Percentiles rank a stretch among this genome's conserved stretches.
Evolutionary conservation across 2,888 invertebrate genomes (phyloP).

Genomic region (Crepidodera aurea): DNA sequence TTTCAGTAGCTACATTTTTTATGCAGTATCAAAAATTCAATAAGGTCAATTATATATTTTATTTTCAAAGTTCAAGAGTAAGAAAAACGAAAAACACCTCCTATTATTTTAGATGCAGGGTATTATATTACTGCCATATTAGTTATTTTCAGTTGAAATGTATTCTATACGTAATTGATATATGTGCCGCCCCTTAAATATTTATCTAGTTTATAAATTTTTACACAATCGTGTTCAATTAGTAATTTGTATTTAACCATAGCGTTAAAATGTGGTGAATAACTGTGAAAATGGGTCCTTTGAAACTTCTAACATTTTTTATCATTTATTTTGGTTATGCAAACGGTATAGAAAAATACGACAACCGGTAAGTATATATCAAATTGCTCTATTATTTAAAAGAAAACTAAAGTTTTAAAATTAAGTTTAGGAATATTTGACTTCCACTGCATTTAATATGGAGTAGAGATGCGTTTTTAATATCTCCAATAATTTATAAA

Average conservation of each 20-base stretch:
- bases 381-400: too few species aligned
- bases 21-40: too few species aligned
- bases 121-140: neutral
- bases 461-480: too few species aligned
- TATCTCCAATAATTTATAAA: too few species aligned
- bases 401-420: too few species aligned
- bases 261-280: slow-evolving; percentile 21
- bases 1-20: too few species aligned
- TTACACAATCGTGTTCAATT: slow-evolving; percentile 1
- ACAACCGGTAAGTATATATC: slow-evolving; percentile 18
- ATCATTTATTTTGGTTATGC: slow-evolving; percentile 21
- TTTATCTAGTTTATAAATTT: slow-evolving; percentile 23
- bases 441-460: too few species aligned
- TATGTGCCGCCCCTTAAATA: slow-evolving; percentile 22
- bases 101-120: neutral
- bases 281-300: slow-evolving; percentile 20
- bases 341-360: slow-evolving; percentile 19
- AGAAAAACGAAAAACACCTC: slow-evolving; percentile 6
- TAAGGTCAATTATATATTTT: too few species aligned
- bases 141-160: neutral
- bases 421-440: too few species aligned
- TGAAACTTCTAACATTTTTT: slow-evolving; percentile 14
- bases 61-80: neutral
- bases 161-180: slow-evolving; percentile 19
- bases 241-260: slow-evolving; percentile 6